Percentiles rank a stretch among this genome's conserved stretches.
phyloP scores from a whole-genome alignment of 2,797 vertebrate genomes.

The Apodemus agrarius region DNA sequence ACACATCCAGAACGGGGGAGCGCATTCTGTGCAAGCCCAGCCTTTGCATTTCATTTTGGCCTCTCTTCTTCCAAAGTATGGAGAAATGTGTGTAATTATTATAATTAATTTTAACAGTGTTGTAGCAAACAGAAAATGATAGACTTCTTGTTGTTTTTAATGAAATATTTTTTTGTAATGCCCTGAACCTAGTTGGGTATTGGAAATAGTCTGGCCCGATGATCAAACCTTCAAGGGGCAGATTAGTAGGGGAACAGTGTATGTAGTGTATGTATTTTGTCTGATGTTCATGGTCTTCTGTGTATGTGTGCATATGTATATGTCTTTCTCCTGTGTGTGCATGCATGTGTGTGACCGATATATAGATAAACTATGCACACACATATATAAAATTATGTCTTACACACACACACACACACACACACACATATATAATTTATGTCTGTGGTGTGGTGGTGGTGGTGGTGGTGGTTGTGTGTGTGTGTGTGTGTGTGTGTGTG shows the following conservation, averaged over 20 bases:
- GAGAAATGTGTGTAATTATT: background rate
- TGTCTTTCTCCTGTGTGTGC: background rate
- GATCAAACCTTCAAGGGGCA: background rate
- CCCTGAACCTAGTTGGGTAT: background rate
- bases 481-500: background rate
- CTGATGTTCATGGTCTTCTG: background rate
- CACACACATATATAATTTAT: background rate
- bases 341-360: background rate
- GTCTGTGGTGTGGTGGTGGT: too few species aligned
- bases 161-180: background rate
- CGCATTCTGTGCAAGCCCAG: background rate
- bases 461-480: too few species aligned
- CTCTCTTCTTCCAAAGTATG: background rate
- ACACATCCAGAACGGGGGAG: background rate
- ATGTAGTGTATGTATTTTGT: background rate
- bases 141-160: background rate
- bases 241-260: background rate
- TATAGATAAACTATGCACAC: background rate
- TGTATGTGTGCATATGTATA: background rate
- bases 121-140: slow-evolving; percentile 21
- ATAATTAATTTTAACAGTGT: background rate
- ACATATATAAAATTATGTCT: background rate
- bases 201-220: background rate
- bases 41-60: background rate
- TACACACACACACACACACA: background rate